phyloP scores from a whole-genome alignment of 2,888 invertebrate species.

The Ischnura elegans region DNA sequence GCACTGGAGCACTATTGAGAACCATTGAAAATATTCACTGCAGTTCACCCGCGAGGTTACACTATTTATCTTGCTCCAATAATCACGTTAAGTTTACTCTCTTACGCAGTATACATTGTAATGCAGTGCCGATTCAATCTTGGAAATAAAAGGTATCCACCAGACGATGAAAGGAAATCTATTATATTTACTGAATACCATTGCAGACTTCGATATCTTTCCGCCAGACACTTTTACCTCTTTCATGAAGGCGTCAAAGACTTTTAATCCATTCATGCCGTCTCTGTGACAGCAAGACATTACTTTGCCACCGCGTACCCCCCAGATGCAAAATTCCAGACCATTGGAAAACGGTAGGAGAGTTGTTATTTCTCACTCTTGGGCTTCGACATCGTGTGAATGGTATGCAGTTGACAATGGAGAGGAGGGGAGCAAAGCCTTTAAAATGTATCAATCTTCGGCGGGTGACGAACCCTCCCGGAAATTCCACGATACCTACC shows the following conservation, averaged over 20 bases:
- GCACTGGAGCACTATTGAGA: no score
- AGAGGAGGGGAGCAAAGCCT: neutral
- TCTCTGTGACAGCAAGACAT: neutral
- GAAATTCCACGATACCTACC: constrained; percentile 2
- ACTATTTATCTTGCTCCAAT: no score
- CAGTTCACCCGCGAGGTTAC: no score
- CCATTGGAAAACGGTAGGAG: neutral
- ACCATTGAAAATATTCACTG: no score
- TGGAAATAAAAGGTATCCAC: no score
- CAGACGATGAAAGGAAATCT: no score
- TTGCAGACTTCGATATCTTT: neutral
- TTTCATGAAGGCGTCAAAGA: neutral
- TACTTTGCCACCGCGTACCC: neutral
- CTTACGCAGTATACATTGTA: no score
- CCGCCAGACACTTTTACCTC: neutral
- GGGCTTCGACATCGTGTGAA: neutral
- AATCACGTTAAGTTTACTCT: no score
- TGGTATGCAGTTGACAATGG: neutral
- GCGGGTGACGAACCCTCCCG: neutral
- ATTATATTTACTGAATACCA: no score
- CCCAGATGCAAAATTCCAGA: neutral
- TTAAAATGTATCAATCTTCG: constrained; percentile 12
- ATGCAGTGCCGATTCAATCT: no score
- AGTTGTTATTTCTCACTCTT: neutral
- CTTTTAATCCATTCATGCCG: neutral